Evolutionary conservation across 2,888 invertebrate species (phyloP).

Genomic region (Corbicula japonica): DNA sequence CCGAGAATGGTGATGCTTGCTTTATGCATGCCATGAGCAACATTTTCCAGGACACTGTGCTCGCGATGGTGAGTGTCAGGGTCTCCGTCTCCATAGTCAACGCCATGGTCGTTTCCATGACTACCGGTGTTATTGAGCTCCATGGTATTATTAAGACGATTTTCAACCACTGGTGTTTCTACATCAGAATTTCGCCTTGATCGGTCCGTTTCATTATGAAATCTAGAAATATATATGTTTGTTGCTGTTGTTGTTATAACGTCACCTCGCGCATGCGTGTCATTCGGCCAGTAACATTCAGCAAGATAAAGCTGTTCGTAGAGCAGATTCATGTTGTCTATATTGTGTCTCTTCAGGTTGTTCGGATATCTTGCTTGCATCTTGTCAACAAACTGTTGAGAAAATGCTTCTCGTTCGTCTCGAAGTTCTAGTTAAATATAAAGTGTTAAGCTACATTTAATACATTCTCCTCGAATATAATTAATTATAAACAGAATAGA

Average conservation of each 20-base stretch:
- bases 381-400: conserved; percentile 44
- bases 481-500: too few species aligned
- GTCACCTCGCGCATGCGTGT: neutral
- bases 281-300: conserved; percentile 43
- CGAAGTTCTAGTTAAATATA: conserved; percentile 44
- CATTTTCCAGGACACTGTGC: conserved; percentile 49
- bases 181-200: too few species aligned
- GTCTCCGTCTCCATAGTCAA: neutral
- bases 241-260: too few species aligned
- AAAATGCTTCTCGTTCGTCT: conserved; percentile 37
- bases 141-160: neutral
- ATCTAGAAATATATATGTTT: too few species aligned
- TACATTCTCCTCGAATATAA: too few species aligned
- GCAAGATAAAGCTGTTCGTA: conserved; percentile 48
- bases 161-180: too few species aligned
- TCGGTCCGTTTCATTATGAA: too few species aligned
- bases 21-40: conserved; percentile 64
- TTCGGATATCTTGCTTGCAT: conserved; percentile 50
- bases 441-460: too few species aligned
- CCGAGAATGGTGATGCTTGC: conserved; percentile 61
- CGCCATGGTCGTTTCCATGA: too few species aligned
- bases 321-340: conserved; percentile 41
- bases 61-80: conserved; percentile 3
- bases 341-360: conserved; percentile 25
- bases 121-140: too few species aligned